Evolutionary conservation across 2,888 invertebrate species (phyloP), one percentile per base, ranked within the genome.

Genomic region (Clepsis dumicolana): DNA sequence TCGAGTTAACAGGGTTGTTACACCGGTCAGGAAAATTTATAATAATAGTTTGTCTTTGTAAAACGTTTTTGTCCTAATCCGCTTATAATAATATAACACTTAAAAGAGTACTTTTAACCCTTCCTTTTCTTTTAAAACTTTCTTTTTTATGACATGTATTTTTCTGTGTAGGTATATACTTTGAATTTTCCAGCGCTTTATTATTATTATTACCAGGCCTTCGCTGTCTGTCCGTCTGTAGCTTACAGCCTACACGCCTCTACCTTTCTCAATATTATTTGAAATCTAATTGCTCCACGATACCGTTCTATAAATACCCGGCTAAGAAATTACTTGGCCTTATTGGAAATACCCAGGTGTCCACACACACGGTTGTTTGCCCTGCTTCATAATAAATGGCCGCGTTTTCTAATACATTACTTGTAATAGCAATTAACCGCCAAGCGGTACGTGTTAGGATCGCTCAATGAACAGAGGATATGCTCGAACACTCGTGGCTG

Each of bases 301-400:
- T 24, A 29, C 16, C 61, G n/a, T 38, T 67, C 66, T 67, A 67
- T 56, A 66, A 54, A 66, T 66, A 56, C 21, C 56, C 32, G 21
- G 16, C 57, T 35, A 54, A 66, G 54, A 62, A 56, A 48, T 61
- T 16, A 25, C 56, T 25, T 21, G 56, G 21, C 50, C n/a, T 54
- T 10, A 56, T 56, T 67, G 62, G 66, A 56, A 67, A 62, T 67
- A 38, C 66, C 61, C 66, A 67, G 66, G 66, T 67, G 66, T 62
- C 66, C 61, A 62, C 66, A 62, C 25, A 61, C 24, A 48, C 48
- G 5, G n/a, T 10, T 56, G 66, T 62, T 67, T 67, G 38, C 62
- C 53, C 66, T 29, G 62, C 35, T 62, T 21, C 41, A 56, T 62
- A 67, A 67, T 62, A 67, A 62, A 67, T 67, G 50, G 25, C 44